Base-by-base conservation (phyloP, 2,888 invertebrate species). In the Rotaria sp. region DNA sequence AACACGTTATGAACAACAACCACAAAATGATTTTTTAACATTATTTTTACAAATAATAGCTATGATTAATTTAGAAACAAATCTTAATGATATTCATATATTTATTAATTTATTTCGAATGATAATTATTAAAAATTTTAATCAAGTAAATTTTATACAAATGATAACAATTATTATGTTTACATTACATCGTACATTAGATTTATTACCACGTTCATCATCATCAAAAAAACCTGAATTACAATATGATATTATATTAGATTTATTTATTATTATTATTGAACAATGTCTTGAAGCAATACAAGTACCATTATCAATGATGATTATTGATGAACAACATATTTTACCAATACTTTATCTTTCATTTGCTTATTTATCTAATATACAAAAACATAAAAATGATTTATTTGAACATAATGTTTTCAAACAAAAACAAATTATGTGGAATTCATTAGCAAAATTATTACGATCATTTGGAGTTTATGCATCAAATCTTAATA, bases 31-130 rank as follows among this genome's bases (percentile, higher is more conserved):
- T 35, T 41, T 86, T 18, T 38, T 86, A n/a, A 75, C 45, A 52
- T 84, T 86, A 45, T 86, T 86, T n/a, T 84, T 86, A 57, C 86
- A 86, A 84, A 38, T 84, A 38, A 86, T 84, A 5, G 84, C 86
- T 15, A 86, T 86, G 30, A 45, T 86, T 18, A 59, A 86, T 67
- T 84, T 75, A 41, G 75, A 75, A 75, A 2, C 24, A 1, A 45
- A 45, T 21, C 1, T 75, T 13, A 26, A 75, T 24, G 26, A 41
- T 55, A 24, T 86, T 26, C 84, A 45, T 18, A 35, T 15, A 26
- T 86, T 86, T 84, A 59, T 84, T 35, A 59, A 84, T 84, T 26
- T 86, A 50, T 86, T 86, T n/a, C 57, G 59, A 67, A 50, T 26
- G 18, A 55, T 48, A 50, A 50, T 86, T 38, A 26, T 55, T 5